Base-by-base conservation (phyloP, 37 sponge, comb jelly and placozoan genomes). In the Halichondria panicea region DNA sequence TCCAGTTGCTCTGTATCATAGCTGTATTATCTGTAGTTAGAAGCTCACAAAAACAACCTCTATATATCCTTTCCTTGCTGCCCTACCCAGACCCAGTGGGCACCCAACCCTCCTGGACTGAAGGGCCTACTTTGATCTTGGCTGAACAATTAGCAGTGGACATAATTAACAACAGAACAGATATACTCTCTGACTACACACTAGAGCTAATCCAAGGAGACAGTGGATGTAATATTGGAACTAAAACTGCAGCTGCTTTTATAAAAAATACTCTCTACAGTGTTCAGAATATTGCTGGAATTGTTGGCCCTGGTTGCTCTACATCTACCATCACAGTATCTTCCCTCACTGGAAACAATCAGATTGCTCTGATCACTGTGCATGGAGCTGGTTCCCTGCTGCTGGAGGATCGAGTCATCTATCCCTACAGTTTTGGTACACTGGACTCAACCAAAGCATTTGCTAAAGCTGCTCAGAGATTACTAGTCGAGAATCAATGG, bases 301-400 rank as follows among this genome's bases (percentile, higher is more conserved):
- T 76, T n/a, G 35, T 76, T 27, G 76, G 76, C 1, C 76, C 76
- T 32, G 63, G 46, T 43, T 76, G 76, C 48, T 76, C 76, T 1
- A 35, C n/a, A 1, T 63, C 76, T 1, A 46, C 63, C 42, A 8
- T 43, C n/a, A 1, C 35, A 3, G 25, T 76, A 22, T 28, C 45
- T 28, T 3, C 63, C 18, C 7, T 76, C 1, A 63, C 28, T n/a
- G 63, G 32, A 44, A 63, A 35, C 0, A 35, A 27, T 18, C 31
- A 40, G 32, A 25, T 48, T 11, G 27, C 76, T 13, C 27, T 76
- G 3, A 31, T 63, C 32, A 61, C 43, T 4, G 9, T 76, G 9
- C 76, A 76, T 46, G 63, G 42, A 2, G 63, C 63, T 33, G 52
- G 44, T 11, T 63, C 63, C 3, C 76, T 48, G 13, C 24, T 22